phyloP scores from a whole-genome alignment of 2,797 vertebrate species.

The Cygnus olor region DNA sequence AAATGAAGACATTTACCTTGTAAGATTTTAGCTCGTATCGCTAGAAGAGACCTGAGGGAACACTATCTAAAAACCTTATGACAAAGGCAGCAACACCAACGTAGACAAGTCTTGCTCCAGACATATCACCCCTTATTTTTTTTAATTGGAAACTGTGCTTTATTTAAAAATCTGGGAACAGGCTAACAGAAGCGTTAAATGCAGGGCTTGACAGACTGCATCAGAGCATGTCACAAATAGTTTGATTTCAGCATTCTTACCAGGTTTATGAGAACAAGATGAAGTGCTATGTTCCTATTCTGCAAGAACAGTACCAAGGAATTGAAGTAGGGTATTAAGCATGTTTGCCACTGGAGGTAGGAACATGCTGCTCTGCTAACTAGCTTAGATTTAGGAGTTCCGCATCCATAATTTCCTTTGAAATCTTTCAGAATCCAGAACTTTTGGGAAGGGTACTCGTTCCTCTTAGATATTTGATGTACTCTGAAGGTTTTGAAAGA shows the following conservation, averaged over 20 bases:
- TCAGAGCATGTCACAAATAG: background rate
- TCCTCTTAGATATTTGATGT: background rate
- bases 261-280: background rate
- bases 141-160: background rate
- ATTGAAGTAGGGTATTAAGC: background rate
- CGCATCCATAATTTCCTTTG: background rate
- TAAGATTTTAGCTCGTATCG: rapidly evolving
- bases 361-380: background rate
- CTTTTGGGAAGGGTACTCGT: background rate
- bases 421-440: background rate
- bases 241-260: background rate
- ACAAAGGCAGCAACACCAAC: background rate
- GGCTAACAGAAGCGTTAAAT: conserved; percentile 31
- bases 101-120: background rate
- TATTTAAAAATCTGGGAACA: background rate
- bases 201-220: background rate
- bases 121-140: background rate
- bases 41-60: background rate
- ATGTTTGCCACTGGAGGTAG: background rate
- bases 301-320: background rate
- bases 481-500: background rate
- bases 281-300: background rate
- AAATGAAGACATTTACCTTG: background rate
- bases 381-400: background rate
- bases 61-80: background rate